Evolutionary conservation across 2,888 invertebrate species (phyloP).

Genomic region (Chorisops tibialis): DNA sequence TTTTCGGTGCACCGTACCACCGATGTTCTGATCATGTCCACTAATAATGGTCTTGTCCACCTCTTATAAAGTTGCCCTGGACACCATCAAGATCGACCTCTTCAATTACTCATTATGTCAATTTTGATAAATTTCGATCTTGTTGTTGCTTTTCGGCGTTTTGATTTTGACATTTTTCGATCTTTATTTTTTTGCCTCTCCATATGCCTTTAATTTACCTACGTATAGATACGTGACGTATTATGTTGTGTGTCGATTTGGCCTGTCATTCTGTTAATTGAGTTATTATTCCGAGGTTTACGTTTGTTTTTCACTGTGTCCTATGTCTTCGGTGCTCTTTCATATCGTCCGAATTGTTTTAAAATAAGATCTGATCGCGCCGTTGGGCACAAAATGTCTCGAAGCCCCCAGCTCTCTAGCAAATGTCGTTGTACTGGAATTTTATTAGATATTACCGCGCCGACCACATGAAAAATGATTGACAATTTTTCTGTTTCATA

Average conservation of each 20-base stretch:
- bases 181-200: not conserved
- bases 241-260: slow-evolving; percentile 16
- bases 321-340: slow-evolving; percentile 7
- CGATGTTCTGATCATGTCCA: slow-evolving; percentile 10
- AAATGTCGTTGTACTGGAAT: slow-evolving; percentile 12
- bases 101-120: slow-evolving; percentile 52
- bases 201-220: not conserved
- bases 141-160: slow-evolving; percentile 11
- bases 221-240: not conserved
- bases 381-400: not conserved
- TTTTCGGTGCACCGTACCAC: slow-evolving; percentile 8
- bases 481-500: slow-evolving; percentile 19
- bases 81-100: slow-evolving; percentile 10
- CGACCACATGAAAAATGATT: slow-evolving; percentile 22
- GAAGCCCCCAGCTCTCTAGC: slow-evolving; percentile 1
- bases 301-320: slow-evolving; percentile 9
- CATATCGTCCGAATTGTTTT: not conserved
- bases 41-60: slow-evolving; percentile 12
- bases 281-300: slow-evolving; percentile 25
- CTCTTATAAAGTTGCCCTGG: slow-evolving; percentile 15
- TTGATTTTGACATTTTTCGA: slow-evolving; percentile 14
- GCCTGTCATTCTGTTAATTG: slow-evolving; percentile 24
- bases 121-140: slow-evolving; percentile 44
- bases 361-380: slow-evolving; percentile 17
- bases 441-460: slow-evolving; percentile 1